A percentile compares a stretch with the other conserved stretches of the same genome.
Evolutionary conservation across 2,888 invertebrate species (phyloP).

Genomic region (Iselma pallidipennis): DNA sequence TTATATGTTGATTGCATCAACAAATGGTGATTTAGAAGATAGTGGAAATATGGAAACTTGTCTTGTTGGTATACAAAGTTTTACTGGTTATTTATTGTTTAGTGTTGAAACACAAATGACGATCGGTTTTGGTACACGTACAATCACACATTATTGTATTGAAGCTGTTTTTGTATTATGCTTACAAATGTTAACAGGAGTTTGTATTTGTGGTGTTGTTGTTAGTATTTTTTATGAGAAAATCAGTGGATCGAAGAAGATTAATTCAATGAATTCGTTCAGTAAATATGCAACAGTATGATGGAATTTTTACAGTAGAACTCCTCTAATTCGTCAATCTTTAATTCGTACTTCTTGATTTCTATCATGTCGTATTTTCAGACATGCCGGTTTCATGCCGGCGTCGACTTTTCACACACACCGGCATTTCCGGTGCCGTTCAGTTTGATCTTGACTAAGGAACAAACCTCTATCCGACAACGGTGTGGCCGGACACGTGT

Average conservation of each 20-base stretch:
- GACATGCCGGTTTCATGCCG: too few relatives aligned
- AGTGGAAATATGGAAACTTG: constrained; percentile 53
- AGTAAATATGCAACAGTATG: constrained; percentile 73
- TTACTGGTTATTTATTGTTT: constrained; percentile 74
- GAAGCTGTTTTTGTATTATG: constrained; percentile 83
- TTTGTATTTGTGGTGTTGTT: constrained; percentile 50
- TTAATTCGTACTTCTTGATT: too few relatives aligned
- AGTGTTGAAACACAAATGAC: constrained; percentile 82
- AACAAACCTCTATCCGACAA: too few relatives aligned
- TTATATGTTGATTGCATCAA: constrained; percentile 77
- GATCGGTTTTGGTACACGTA: constrained; percentile 82
- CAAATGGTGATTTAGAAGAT: constrained; percentile 69
- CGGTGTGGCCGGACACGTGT: too few relatives aligned
- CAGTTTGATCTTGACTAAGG: too few relatives aligned
- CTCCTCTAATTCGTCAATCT: too few relatives aligned
- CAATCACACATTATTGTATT: constrained; percentile 77
- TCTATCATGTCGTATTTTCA: too few relatives aligned
- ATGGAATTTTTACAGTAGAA: too few relatives aligned
- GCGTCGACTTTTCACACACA: too few relatives aligned
- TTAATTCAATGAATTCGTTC: constrained; percentile 59
- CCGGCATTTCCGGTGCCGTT: too few relatives aligned
- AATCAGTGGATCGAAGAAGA: constrained; percentile 50
- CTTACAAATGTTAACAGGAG: constrained; percentile 74
- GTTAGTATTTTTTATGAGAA: constrained; percentile 65
- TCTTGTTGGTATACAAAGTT: constrained; percentile 62